Percentiles rank a stretch among this genome's conserved stretches.
phyloP scores from a whole-genome alignment of 2,888 invertebrate genomes.

The Polietes domitor region DNA sequence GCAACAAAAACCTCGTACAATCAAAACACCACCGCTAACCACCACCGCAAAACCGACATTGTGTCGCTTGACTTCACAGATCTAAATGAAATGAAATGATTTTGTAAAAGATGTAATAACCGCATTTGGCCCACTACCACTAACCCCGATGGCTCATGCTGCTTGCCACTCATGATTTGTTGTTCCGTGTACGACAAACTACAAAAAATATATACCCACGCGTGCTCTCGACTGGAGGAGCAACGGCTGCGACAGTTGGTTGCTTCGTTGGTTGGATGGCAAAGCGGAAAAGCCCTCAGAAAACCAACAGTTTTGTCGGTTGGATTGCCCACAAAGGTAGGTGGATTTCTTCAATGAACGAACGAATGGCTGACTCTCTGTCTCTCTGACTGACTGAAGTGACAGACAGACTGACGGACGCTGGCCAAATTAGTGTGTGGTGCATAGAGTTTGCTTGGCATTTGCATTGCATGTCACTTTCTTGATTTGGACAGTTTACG shows the following conservation, averaged over 20 bases:
- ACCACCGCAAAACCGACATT: neutral
- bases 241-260: neutral
- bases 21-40: neutral
- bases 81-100: conserved; percentile 45
- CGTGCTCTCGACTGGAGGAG: neutral
- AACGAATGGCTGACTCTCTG: neutral
- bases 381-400: neutral
- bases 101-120: conserved; percentile 37
- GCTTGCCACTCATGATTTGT: conserved; percentile 7
- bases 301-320: neutral
- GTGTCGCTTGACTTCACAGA: conserved; percentile 43
- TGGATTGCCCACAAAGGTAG: neutral
- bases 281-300: conserved; percentile 15
- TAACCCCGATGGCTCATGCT: neutral
- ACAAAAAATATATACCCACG: conserved; percentile 44
- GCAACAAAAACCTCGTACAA: neutral
- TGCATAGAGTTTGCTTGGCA: neutral
- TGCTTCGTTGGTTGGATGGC: too few species aligned
- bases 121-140: conserved; percentile 19
- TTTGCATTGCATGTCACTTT: conserved; percentile 30
- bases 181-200: conserved; percentile 35
- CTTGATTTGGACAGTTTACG: conserved; percentile 28
- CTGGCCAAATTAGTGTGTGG: neutral
- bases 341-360: neutral
- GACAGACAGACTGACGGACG: neutral